Base-by-base conservation (phyloP, 2,888 invertebrate species). In the Adelognathus sp. region DNA sequence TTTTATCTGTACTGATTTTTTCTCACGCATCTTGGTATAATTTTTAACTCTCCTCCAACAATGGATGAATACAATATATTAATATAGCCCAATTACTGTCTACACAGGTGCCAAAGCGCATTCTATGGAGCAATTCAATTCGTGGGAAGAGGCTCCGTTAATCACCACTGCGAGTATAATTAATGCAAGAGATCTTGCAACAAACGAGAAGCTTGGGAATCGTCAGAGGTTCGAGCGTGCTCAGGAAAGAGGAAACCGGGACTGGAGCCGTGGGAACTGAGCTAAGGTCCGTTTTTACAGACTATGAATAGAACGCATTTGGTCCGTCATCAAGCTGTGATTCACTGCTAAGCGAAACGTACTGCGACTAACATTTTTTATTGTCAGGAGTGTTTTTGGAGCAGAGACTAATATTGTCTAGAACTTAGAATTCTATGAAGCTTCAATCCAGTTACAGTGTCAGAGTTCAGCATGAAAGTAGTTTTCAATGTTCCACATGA, bases 231-330 rank as follows among this genome's bases (percentile, higher is more conserved):
- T n/a, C n/a, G n/a, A n/a, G n/a, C n/a, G n/a, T n/a, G 83, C 84
- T 87, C 89, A 87, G 87, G 87, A 88, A 89, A 89, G 85, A 90
- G 90, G 90, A 90, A 90, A 88, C 85, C 79, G 81, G n/a, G n/a
- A 79, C 82, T 81, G 79, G 86, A 82, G 80, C 83, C 86, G 88
- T 90, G 90, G 88, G 90, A 90, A 90, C 84, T 83, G 74, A 86
- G 86, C 80, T 86, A 87, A 86, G 86, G 88, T 88, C 85, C 86
- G 87, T 88, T 87, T 88, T 84, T 54, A 1, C 3, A 16, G 52
- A 83, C 85, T 85, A 84, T 3, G 46, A 58, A 60, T 50, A 21
- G 39, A 41, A 54, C 36, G 36, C 54, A 18, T 67, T 54, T 67
- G 39, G 39, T 39, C 27, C 36, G 54, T 54, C 54, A 54, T 66